phyloP scores from a whole-genome alignment of 2,888 invertebrate species.

The Diachrysia chrysitis region DNA sequence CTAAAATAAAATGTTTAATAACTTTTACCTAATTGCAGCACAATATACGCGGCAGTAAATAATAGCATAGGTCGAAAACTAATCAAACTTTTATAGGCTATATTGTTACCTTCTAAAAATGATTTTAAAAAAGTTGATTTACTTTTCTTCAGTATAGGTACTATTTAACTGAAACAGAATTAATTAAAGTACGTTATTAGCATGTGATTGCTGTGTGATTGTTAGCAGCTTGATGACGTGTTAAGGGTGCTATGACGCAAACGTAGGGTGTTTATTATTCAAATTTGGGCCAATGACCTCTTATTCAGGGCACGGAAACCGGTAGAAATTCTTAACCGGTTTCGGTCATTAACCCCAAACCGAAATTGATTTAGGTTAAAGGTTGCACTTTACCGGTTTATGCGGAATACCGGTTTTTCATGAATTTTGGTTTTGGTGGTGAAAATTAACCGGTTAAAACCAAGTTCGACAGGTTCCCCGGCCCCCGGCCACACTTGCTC shows the following conservation, averaged over 20 bases:
- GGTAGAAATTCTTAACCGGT: background rate
- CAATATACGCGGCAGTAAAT: too few species aligned
- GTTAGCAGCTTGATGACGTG: slow-evolving; percentile 51
- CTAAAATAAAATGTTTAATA: too few species aligned
- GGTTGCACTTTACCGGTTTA: background rate
- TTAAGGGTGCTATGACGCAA: slow-evolving; percentile 41
- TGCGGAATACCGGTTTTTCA: background rate
- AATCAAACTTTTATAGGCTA: slow-evolving; percentile 18
- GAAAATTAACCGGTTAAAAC: background rate
- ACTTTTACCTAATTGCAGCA: too few species aligned
- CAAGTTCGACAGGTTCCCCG: background rate
- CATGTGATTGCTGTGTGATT: too few species aligned
- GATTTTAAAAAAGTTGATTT: too few species aligned
- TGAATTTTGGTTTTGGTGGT: background rate
- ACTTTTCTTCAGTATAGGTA: background rate
- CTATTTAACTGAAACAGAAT: slow-evolving; percentile 24
- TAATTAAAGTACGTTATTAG: slow-evolving; percentile 32
- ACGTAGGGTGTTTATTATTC: slow-evolving; percentile 5
- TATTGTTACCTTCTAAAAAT: background rate
- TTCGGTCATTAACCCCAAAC: too few species aligned
- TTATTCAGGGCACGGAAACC: background rate
- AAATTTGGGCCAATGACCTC: slow-evolving; percentile 21
- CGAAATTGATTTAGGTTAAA: too few species aligned
- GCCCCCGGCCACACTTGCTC: too few species aligned
- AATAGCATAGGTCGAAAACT: too few species aligned